A percentile compares a stretch with the other conserved stretches of the same genome.
Evolutionary conservation across 2,888 invertebrate species (phyloP).

Genomic region (Tillus elongatus): DNA sequence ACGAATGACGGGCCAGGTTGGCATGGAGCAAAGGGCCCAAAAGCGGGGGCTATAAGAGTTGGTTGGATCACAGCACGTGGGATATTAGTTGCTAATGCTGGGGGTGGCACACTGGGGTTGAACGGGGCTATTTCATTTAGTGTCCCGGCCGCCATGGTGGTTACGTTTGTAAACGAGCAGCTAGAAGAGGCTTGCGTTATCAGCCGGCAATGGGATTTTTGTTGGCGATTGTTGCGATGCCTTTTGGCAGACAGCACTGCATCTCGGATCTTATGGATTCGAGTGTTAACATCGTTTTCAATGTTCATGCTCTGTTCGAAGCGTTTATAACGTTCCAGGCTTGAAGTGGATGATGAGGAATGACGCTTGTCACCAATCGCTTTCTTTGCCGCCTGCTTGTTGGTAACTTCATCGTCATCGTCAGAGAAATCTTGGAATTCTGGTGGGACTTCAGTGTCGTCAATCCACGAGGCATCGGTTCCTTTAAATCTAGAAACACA

Average conservation of each 20-base stretch:
- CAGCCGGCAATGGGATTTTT: background rate
- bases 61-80: too few relatives aligned
- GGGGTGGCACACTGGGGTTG: background rate
- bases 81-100: background rate
- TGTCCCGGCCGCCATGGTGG: background rate
- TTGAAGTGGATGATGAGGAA: too few relatives aligned
- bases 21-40: too few relatives aligned
- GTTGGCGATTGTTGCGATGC: background rate
- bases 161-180: background rate
- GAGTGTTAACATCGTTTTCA: slow-evolving; percentile 33
- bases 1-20: too few relatives aligned
- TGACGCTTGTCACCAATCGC: slow-evolving; percentile 19
- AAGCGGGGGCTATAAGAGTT: too few relatives aligned
- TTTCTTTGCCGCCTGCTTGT: background rate
- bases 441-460: slow-evolving; percentile 71
- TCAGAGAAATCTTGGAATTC: slow-evolving; percentile 73
- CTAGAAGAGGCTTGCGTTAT: background rate
- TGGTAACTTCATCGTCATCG: slow-evolving; percentile 65
- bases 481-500: slow-evolving; percentile 65
- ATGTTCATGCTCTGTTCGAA: slow-evolving; percentile 39
- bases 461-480: slow-evolving; percentile 80
- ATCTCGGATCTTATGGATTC: slow-evolving; percentile 8
- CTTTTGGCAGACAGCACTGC: background rate
- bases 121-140: background rate
- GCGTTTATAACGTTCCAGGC: slow-evolving; percentile 31